Percentiles rank a stretch among this genome's conserved stretches.
These are phyloP conservation scores for Aythya baeri DNA, from an alignment of 2,113 vertebrate genomes.

Conservation along the genomic window DNA sequence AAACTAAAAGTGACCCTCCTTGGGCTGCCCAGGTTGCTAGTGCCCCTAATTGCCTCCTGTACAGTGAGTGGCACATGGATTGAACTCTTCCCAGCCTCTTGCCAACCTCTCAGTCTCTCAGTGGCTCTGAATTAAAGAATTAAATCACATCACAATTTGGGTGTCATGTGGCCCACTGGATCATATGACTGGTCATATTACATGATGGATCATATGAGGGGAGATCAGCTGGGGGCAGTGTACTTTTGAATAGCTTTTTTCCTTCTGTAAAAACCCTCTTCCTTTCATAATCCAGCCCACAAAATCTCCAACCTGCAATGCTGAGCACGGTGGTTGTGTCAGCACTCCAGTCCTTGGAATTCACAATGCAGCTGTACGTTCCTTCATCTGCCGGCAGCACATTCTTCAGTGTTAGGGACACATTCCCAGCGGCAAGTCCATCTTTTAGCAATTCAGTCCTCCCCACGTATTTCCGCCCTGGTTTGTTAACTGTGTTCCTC, in stretches of 20 bases:
- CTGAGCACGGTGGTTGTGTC: neutral
- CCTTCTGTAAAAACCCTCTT: neutral
- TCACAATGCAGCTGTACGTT: neutral
- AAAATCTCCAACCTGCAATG: neutral
- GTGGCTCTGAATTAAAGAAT: neutral
- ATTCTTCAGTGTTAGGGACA: neutral
- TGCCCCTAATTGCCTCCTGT: too few species aligned
- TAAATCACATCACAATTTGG: too few species aligned
- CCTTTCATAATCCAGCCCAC: neutral
- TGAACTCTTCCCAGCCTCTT: too few species aligned
- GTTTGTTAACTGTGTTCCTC: neutral
- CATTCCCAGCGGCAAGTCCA: neutral
- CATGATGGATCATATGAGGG: neutral
- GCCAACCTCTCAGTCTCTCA: neutral
- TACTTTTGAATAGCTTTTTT: neutral
- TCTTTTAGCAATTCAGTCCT: neutral
- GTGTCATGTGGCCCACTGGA: neutral
- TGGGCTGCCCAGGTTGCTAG: neutral
- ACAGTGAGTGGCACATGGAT: neutral
- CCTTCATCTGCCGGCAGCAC: neutral
- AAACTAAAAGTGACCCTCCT: neutral
- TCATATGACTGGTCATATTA: neutral
- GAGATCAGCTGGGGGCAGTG: neutral
- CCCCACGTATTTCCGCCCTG: neutral
- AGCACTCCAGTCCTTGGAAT: neutral